Evolutionary conservation across 1,140 invertebrate genomes (phyloP).

Genomic region (Drosophila tsacasi): DNA sequence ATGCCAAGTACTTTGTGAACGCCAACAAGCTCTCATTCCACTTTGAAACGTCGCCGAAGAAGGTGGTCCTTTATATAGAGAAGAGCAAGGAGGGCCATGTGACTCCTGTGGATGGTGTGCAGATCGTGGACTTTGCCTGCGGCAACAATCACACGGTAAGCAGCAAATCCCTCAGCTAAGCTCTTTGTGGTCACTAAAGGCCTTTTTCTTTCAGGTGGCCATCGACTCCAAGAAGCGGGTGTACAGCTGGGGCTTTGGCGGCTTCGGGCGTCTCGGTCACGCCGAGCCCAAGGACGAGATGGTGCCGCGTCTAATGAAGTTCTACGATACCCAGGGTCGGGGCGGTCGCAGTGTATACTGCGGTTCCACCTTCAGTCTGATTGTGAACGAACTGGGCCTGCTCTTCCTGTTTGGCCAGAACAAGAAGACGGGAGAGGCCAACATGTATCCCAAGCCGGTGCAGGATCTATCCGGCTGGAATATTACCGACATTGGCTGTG

Average conservation of each 20-base stretch:
- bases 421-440: slow-evolving; percentile 96
- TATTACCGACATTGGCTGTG: slow-evolving; percentile 92
- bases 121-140: slow-evolving; percentile 95
- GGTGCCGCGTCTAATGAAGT: slow-evolving; percentile 95
- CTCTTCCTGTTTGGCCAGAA: slow-evolving; percentile 96
- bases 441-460: slow-evolving; percentile 98
- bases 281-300: slow-evolving; percentile 96
- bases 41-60: slow-evolving; percentile 93
- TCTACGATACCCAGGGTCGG: slow-evolving; percentile 93
- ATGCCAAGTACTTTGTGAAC: slow-evolving; percentile 96
- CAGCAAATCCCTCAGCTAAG: too few species aligned
- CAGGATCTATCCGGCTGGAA: slow-evolving; percentile 96
- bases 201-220: slow-evolving; percentile 87
- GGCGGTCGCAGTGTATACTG: slow-evolving; percentile 93
- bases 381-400: slow-evolving; percentile 91
- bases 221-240: slow-evolving; percentile 94
- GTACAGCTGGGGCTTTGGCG: slow-evolving; percentile 97
- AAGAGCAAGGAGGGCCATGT: slow-evolving; percentile 95
- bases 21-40: slow-evolving; percentile 94
- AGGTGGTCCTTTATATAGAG: slow-evolving; percentile 94
- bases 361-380: slow-evolving; percentile 94
- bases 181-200: not conserved
- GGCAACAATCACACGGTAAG: slow-evolving; percentile 95
- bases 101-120: slow-evolving; percentile 92
- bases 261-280: slow-evolving; percentile 96